Base-by-base conservation (phyloP, 37 sponge, comb jelly and placozoan genomes). In the Cliona cf. orientalis region DNA sequence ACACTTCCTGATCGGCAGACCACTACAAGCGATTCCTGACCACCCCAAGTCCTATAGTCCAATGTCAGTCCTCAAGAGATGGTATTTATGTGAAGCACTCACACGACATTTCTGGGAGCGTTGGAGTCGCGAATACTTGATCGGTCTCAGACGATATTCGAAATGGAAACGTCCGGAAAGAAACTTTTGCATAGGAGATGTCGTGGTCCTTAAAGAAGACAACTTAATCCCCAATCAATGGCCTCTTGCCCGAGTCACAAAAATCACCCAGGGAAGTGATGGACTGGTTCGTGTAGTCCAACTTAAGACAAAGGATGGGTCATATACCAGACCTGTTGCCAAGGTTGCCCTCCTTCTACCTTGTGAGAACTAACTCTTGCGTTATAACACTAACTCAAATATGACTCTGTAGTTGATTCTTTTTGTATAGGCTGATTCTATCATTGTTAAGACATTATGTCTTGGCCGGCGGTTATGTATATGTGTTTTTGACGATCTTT, bases 1-100 rank as follows among this genome's bases (percentile, higher is more conserved):
- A 9, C 82, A 81, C 37, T 70, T 81, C 59, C 42, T 81, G 28
- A 69, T 71, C 56, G 82, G 82, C 5, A 31, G 61, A 28, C 61
- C 82, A 39, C 59, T 71, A 39, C 5, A 14, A 58, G 36, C 61
- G 23, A 9, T 81, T 14, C 72, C 71, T 22, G 82, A 69, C 38
- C 72, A 62, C 17, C 32, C 29, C 22, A 9, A 28, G 2, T 69
- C 71, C 41, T 38, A 26, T 43, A 60, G 11, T 17, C 35, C 61
- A 32, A 21, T 76, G 23, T 58, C 62, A 38, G 3, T 60, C 37
- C 76, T 76, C 6, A 37, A 62, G 5, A 37, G 62, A 36, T 76
- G 76, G 76, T 28, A 76, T 38, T 35, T 76, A 26, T 76, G 76
- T 35, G 41, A 76, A 76, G 9, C n/a, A 29, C 29, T 79, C n/a